phyloP scores from a whole-genome alignment of 2,797 vertebrate species.

The Diplodus puntazzo region DNA sequence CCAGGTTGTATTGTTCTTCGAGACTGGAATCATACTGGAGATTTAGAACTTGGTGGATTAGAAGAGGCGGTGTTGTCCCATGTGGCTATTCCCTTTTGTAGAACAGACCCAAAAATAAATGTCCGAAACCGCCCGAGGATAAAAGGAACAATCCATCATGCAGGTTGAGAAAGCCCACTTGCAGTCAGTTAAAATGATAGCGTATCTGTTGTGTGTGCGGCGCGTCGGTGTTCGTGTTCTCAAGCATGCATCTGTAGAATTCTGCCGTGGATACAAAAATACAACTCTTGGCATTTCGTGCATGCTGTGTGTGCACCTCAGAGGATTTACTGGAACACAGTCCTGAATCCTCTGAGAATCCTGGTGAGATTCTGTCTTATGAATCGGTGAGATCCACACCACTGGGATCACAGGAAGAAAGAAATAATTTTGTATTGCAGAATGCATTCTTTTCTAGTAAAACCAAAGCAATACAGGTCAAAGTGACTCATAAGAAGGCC shows the following conservation, averaged over 20 bases:
- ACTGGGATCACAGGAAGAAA: slow-evolving; percentile 28
- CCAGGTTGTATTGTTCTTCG: slow-evolving; percentile 74
- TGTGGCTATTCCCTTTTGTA: slow-evolving; percentile 76
- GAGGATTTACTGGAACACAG: slow-evolving; percentile 41
- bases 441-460: slow-evolving; percentile 3
- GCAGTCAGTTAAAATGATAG: slow-evolving; percentile 65
- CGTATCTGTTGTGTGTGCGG: slow-evolving; percentile 20
- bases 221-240: slow-evolving; percentile 11
- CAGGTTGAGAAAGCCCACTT: slow-evolving; percentile 54
- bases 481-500: not conserved
- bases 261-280: not conserved
- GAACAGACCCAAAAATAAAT: slow-evolving; percentile 81
- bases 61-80: slow-evolving; percentile 77
- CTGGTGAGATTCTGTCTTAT: slow-evolving; percentile 26
- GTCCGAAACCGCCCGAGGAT: slow-evolving; percentile 75
- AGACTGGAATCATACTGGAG: slow-evolving; percentile 77
- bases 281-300: slow-evolving; percentile 30
- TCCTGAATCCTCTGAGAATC: slow-evolving; percentile 40
- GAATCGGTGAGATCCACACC: slow-evolving; percentile 36
- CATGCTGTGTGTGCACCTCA: slow-evolving; percentile 36
- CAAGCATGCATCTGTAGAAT: not conserved
- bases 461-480: slow-evolving; percentile 13
- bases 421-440: not conserved
- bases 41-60: slow-evolving; percentile 82
- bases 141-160: slow-evolving; percentile 83